Evolutionary conservation across 1,140 invertebrate genomes (phyloP), one percentile per base, ranked within the genome.

Genomic region (Drusus annulatus): DNA sequence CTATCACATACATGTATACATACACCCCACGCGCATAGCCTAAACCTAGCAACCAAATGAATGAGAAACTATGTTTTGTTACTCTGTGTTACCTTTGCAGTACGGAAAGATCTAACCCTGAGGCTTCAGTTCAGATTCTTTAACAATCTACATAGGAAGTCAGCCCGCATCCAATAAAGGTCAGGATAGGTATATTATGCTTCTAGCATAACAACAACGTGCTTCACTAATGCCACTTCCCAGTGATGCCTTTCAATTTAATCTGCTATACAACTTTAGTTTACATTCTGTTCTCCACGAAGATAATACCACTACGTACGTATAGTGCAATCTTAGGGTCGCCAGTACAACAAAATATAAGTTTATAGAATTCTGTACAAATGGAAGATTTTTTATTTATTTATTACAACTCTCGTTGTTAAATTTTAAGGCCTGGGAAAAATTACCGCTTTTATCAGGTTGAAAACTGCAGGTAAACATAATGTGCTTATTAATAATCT

Each of bases 111-210:
- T 92, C 93, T 96, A 93, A 94, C 94, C 91, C 93, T 96, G 93
- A 94, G 94, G 92, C 94, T 96, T 91, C 94, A 95, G 92, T 96
- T 95, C 94, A 94, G 95, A 93, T 96, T 96, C 94, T 96, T 96
- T 95, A 96, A 95, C 93, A 95, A 95, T 92, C 93, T 94, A 90
- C 93, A 93, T 91, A 94, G 94, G 92, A 94, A 94, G 92, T 93
- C 93, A 88, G 93, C 93, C 90, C 92, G 94, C 92, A 94, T 95
- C 92, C 94, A 96, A 92, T 96, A 92, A 93, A 89, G 87, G 86
- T 84, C 82, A 94, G 94, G 93, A 95, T 95, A 94, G 92, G 91
- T 90, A 92, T 92, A 88, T 90, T 93, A 90, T 92, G 93, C 91
- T 92, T 94, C 90, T 93, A 90, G 91, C 85, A 86, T 89, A 89